Percentiles rank a stretch among this genome's conserved stretches.
Evolutionary conservation across 1,140 invertebrate species (phyloP).

Genomic region (Saccostrea cuccullata): DNA sequence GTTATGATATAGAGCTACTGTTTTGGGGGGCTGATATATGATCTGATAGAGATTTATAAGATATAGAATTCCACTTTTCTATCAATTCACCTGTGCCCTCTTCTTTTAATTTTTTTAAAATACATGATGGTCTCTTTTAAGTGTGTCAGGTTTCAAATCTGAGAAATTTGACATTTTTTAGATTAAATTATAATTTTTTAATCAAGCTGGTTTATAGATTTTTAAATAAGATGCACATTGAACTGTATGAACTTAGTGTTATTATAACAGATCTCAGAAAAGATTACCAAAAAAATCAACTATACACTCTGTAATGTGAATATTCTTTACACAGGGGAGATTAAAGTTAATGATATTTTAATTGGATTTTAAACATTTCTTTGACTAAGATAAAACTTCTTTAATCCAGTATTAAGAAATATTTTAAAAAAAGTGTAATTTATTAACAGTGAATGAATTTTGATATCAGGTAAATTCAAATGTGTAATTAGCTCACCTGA

Average conservation of each 20-base stretch:
- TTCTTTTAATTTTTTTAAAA: neutral
- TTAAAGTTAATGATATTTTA: conserved; percentile 28
- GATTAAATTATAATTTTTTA: neutral
- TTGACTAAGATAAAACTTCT: neutral
- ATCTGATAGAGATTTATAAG: neutral
- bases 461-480: neutral
- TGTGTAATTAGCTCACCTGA: neutral
- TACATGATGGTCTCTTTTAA: too few relatives aligned
- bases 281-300: neutral
- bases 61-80: neutral
- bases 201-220: neutral
- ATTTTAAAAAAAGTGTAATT: neutral
- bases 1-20: neutral
- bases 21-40: neutral
- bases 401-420: neutral
- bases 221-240: too few relatives aligned
- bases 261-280: neutral
- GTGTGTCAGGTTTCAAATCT: neutral
- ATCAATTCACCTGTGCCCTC: neutral
- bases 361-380: neutral
- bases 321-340: neutral
- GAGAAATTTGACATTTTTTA: neutral
- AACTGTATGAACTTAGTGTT: too few relatives aligned
- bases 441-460: too few relatives aligned
- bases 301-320: neutral